A percentile compares a stretch with the other conserved stretches of the same genome.
Evolutionary conservation across 1,140 invertebrate species (phyloP).

Genomic region (Drosophila melanogaster): DNA sequence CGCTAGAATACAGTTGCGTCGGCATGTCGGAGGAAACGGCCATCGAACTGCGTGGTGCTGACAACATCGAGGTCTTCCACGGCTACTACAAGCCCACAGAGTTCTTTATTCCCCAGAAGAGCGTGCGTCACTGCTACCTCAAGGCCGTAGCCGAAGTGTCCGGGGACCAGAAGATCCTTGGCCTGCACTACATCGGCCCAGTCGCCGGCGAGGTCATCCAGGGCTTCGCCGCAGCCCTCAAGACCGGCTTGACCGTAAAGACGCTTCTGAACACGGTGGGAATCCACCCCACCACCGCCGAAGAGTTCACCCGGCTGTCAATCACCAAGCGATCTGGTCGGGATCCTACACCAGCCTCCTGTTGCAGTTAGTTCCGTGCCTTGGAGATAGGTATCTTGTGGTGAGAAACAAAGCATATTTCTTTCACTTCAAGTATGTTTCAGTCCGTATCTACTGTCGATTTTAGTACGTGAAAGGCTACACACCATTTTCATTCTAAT

Average conservation of each 20-base stretch:
- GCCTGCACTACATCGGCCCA: conserved; percentile 97
- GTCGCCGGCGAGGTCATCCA: conserved; percentile 99
- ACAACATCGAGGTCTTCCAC: conserved; percentile 94
- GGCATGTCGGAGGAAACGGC: conserved; percentile 97
- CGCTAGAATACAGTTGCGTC: conserved; percentile 97
- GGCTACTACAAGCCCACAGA: conserved; percentile 97
- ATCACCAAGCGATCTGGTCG: conserved; percentile 93
- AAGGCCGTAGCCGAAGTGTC: conserved; percentile 90
- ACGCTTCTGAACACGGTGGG: conserved; percentile 95
- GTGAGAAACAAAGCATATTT: neutral
- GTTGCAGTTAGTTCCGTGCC: conserved; percentile 89
- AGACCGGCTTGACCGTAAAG: conserved; percentile 94
- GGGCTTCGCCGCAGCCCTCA: conserved; percentile 94
- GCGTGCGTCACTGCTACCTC: conserved; percentile 90
- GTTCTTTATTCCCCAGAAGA: conserved; percentile 95
- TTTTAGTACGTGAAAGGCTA: too few species aligned
- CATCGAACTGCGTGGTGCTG: conserved; percentile 87
- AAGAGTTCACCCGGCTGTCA: conserved; percentile 93
- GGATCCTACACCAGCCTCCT: conserved; percentile 93
- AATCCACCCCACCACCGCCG: conserved; percentile 98
- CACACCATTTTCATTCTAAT: too few species aligned
- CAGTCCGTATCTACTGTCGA: too few species aligned
- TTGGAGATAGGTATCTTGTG: neutral
- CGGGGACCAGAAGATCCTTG: conserved; percentile 92
- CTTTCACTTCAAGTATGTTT: neutral